Evolutionary conservation across 2,797 vertebrate genomes (phyloP).

Genomic region (Zalophus californianus): DNA sequence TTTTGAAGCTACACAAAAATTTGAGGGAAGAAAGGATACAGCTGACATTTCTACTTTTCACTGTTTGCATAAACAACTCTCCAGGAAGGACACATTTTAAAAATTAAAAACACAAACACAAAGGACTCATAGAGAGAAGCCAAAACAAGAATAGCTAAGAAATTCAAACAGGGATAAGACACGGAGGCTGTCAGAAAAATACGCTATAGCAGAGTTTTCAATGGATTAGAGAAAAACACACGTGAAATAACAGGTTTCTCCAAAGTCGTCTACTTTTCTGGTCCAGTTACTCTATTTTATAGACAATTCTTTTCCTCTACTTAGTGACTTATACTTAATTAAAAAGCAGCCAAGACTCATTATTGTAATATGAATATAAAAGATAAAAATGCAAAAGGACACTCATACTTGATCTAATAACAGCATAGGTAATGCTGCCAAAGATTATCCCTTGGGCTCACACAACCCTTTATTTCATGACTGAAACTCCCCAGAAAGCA

Average conservation of each 20-base stretch:
- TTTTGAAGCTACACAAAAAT: slow-evolving; percentile 80
- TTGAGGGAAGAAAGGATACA: slow-evolving; percentile 76
- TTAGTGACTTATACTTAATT: not conserved
- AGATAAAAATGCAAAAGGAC: not conserved
- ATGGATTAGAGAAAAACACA: slow-evolving; percentile 19
- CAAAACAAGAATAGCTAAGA: slow-evolving; percentile 69
- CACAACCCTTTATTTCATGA: not conserved
- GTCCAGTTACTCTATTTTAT: not conserved
- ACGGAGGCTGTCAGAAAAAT: slow-evolving; percentile 14
- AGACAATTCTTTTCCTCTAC: not conserved
- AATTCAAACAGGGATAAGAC: slow-evolving; percentile 19
- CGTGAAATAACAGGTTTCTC: not conserved
- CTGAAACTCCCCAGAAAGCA: not conserved
- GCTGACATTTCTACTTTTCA: slow-evolving; percentile 84
- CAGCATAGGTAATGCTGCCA: not conserved
- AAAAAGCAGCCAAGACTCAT: not conserved
- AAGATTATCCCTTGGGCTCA: not conserved
- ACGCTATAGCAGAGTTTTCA: not conserved
- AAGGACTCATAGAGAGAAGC: slow-evolving; percentile 78
- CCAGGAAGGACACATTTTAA: slow-evolving; percentile 76
- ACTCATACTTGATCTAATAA: not conserved
- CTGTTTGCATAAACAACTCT: slow-evolving; percentile 79
- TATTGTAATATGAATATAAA: not conserved
- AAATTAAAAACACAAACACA: slow-evolving; percentile 82
- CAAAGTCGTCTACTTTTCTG: not conserved